phyloP scores from a whole-genome alignment of 2,888 invertebrate species.

The Phytoseiulus persimilis region DNA sequence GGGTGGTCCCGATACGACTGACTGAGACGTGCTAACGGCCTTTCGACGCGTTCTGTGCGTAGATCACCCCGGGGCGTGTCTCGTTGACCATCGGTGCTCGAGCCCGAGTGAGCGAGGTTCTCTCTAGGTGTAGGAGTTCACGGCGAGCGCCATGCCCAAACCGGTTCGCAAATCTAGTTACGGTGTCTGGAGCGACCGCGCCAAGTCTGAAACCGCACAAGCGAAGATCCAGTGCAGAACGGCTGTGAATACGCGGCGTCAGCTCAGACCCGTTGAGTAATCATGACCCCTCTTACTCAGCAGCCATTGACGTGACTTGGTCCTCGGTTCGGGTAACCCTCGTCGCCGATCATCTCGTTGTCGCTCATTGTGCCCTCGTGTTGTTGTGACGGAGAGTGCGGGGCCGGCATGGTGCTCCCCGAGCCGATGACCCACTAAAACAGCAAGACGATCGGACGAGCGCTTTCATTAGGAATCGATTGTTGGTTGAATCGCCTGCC shows the following conservation, averaged over 20 bases:
- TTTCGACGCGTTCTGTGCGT: background rate
- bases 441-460: background rate
- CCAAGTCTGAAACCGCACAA: background rate
- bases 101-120: too few species aligned
- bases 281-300: background rate
- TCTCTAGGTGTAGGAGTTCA: too few species aligned
- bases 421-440: background rate
- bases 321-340: background rate
- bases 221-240: background rate
- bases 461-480: background rate
- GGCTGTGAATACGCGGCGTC: background rate
- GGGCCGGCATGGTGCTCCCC: background rate
- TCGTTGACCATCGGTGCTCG: background rate
- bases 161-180: too few species aligned
- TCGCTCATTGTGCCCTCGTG: background rate
- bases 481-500: background rate
- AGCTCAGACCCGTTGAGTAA: background rate
- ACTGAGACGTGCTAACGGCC: slow-evolving; percentile 5
- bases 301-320: background rate
- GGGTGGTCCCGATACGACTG: background rate
- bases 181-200: too few species aligned
- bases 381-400: background rate
- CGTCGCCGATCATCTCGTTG: background rate
- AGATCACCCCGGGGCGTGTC: background rate
- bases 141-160: too few species aligned